Conservation (phyloP, 2,888 invertebrate genomes). For the Sycophila texana region DNA sequence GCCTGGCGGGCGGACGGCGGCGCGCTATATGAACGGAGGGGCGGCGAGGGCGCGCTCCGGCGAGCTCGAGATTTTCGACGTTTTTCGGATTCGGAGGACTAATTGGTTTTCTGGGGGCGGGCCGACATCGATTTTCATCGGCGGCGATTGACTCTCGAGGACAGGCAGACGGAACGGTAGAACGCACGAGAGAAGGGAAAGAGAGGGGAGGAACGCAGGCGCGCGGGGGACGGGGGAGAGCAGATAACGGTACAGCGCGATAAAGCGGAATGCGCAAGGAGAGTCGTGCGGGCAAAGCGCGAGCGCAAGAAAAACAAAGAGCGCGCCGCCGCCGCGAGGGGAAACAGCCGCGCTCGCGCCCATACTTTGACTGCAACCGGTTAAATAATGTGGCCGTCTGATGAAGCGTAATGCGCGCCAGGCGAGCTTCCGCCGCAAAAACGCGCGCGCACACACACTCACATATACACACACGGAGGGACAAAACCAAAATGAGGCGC, state of each 20-base stretch:
- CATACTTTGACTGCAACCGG: constrained; percentile 22
- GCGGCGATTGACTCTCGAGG: constrained; percentile 26
- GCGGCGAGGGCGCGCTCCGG: background rate
- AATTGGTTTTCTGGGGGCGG: constrained; percentile 39
- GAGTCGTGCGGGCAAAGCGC: constrained; percentile 13
- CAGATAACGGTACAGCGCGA: constrained; percentile 44
- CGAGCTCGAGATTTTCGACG: constrained; percentile 31
- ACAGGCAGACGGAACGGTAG: constrained; percentile 18
- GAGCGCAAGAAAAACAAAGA: constrained; percentile 43
- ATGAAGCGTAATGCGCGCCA: constrained; percentile 31
- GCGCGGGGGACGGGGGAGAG: background rate
- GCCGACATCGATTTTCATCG: constrained; percentile 36
- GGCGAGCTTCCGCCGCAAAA: constrained; percentile 6
- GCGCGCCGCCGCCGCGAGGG: background rate
- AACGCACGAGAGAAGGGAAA: constrained; percentile 34
- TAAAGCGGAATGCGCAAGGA: constrained; percentile 39
- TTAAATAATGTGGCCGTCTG: constrained; percentile 42
- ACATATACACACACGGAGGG: constrained; percentile 1
- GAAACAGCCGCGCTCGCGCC: constrained; percentile 2
- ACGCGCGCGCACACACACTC: background rate
- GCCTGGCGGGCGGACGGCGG: background rate
- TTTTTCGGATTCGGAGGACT: constrained; percentile 36
- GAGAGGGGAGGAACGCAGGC: constrained; percentile 12
- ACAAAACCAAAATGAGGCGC: constrained; percentile 29
- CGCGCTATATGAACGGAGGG: background rate